These are phyloP conservation scores for Cephus sareptanus DNA, from an alignment of 2,888 invertebrate species.

Conservation along the genomic window DNA sequence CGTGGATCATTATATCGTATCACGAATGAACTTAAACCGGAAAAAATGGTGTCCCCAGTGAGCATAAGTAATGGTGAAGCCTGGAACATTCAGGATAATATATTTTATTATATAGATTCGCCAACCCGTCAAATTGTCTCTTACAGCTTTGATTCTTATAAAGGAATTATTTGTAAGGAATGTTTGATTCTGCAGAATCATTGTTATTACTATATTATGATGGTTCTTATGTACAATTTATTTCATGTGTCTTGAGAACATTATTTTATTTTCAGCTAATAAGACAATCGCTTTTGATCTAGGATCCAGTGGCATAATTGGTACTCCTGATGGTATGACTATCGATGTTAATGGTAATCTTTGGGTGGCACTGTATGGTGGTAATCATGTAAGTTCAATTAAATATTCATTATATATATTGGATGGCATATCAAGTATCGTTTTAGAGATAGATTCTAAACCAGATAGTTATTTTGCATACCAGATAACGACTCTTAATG, in stretches of 20 bases:
- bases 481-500: neutral
- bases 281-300: constrained; percentile 72
- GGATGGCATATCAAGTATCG: neutral
- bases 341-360: constrained; percentile 82
- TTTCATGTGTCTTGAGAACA: constrained; percentile 3
- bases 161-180: constrained; percentile 71
- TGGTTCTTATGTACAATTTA: constrained; percentile 2
- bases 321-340: constrained; percentile 82
- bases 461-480: neutral
- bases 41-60: constrained; percentile 64
- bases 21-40: constrained; percentile 46
- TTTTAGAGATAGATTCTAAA: neutral
- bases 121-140: constrained; percentile 74
- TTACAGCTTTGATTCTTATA: constrained; percentile 73
- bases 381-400: constrained; percentile 71
- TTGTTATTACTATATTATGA: neutral
- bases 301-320: constrained; percentile 69
- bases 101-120: constrained; percentile 84
- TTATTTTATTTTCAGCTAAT: constrained; percentile 67
- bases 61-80: constrained; percentile 83
- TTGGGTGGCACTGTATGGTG: constrained; percentile 78
- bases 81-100: constrained; percentile 78
- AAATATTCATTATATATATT: neutral
- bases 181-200: neutral
- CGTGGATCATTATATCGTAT: constrained; percentile 73